phyloP scores from a whole-genome alignment of 2,797 vertebrate species.

The Coracias cyanogaster region DNA sequence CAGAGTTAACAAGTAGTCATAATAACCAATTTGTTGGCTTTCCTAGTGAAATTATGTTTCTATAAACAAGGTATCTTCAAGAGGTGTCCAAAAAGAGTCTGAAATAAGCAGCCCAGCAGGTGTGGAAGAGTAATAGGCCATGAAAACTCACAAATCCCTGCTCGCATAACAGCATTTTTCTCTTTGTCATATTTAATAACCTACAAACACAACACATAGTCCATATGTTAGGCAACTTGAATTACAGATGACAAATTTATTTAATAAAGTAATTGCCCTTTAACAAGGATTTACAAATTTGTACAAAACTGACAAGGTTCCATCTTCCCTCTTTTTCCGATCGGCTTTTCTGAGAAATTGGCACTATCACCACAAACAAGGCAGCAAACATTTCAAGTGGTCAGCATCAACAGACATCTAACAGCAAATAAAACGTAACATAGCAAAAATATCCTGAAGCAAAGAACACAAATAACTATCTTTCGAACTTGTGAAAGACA shows the following conservation, averaged over 20 bases:
- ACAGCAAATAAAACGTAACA: background rate
- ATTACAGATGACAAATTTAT: background rate
- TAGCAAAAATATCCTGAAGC: background rate
- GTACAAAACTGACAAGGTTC: background rate
- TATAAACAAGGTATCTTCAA: conserved; percentile 11
- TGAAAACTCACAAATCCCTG: background rate
- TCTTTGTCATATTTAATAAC: background rate
- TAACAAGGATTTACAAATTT: background rate
- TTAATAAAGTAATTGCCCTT: background rate
- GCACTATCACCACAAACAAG: background rate
- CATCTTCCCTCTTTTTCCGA: background rate
- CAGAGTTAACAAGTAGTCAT: background rate
- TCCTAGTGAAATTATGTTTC: background rate
- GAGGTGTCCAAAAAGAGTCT: background rate
- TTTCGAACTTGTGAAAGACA: background rate
- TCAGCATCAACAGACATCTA: background rate
- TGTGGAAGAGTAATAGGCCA: background rate
- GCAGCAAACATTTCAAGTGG: background rate
- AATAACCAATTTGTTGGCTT: background rate
- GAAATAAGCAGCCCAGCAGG: background rate
- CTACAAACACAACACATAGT: background rate
- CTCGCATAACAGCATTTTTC: background rate
- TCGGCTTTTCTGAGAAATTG: background rate
- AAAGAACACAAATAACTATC: background rate
- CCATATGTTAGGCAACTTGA: background rate